Base-by-base conservation (phyloP, 1,140 invertebrate species). In the Drosophila sturtevanti region DNA sequence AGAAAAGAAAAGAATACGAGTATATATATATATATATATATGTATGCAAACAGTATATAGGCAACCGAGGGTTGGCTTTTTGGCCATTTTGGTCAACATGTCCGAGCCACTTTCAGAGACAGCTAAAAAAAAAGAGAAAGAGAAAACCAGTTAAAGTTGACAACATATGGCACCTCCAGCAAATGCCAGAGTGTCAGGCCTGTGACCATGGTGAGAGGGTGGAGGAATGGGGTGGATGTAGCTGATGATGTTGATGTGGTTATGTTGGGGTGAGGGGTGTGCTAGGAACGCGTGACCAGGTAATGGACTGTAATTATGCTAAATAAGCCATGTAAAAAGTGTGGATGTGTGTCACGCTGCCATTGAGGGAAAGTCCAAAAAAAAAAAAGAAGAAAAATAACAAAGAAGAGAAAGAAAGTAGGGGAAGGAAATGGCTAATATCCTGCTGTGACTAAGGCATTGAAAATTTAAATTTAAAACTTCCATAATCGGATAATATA, bases 241-340 rank as follows among this genome's bases (percentile, higher is more conserved):
- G 51, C 12, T 9, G 55, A 22, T 62, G 35, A 21, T 21, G 11
- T n/a, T 12, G 10, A 38, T 9, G 16, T 10, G 1, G 10, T 2
- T 16, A 12, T 22, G 48, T 10, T 38, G 1, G 16, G 16, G 56
- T 27, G 52, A 48, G 16, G 9, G 16, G n/a, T 11, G 9, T 48
- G 3, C 9, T 18, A 48, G 41, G 78, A 55, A 22, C 66, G 81
- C 81, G 82, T 86, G 82, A 87, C 82, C 82, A 86, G 84, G 79
- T 86, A 86, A 86, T 86, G 82, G 82, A 87, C 84, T 82, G 82
- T 82, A 86, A 86, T 86, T 86, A 86, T 86, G 82, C 82, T 86
- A 86, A 86, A 87, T 87, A 86, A 87, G 82, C 72, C 82, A 79
- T 82, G 75, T 72, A 74, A 68, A 86, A 82, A 87, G 72, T 70